Base-by-base conservation (phyloP, 2,888 invertebrate genomes). In the Alloplasta piceator region DNA sequence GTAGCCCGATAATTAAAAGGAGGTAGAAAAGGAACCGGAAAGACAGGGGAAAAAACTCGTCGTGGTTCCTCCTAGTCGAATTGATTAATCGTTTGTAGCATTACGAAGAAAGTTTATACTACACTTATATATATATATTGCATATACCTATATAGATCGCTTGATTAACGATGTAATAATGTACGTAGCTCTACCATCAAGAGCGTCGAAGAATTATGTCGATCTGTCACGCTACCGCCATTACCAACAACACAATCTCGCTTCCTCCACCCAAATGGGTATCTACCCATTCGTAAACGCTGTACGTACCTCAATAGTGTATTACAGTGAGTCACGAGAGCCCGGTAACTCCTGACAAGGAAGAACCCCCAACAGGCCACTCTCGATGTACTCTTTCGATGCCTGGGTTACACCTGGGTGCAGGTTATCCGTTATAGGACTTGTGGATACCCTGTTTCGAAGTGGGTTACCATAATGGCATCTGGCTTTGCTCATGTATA, bases 351-450 rank as follows among this genome's bases (percentile, higher is more conserved):
- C 58, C 39, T 6, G 12, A 26, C 39, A 14, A 38, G 55, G 56
- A 56, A 67, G 36, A 41, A 50, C 46, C 9, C 38, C n/a, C 70
- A 9, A 5, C 60, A 6, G 52, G n/a, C 48, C 6, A 5, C 39
- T 38, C 56, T 43, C 58, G 46, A n/a, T 72, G 72, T 68, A 26
- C 39, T 48, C 75, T 60, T 16, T 48, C 38, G 48, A 52, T 61
- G 43, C 72, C 63, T 52, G 68, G 68, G 50, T 78, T 64, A 67
- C 72, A 68, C 75, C 72, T 83, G 80, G 61, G 63, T 63, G 66
- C 76, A 14, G 80, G 67, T 68, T 75, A 84, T 82, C 84, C 84
- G 84, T 82, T 84, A n/a, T n/a, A 82, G 82, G 82, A 83, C 71
- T 78, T 26, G 26, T 26, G 26, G 26, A 26, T 26, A 81, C 84